Evolutionary conservation across 1,140 invertebrate species (phyloP).

Genomic region (Watersipora subatra): DNA sequence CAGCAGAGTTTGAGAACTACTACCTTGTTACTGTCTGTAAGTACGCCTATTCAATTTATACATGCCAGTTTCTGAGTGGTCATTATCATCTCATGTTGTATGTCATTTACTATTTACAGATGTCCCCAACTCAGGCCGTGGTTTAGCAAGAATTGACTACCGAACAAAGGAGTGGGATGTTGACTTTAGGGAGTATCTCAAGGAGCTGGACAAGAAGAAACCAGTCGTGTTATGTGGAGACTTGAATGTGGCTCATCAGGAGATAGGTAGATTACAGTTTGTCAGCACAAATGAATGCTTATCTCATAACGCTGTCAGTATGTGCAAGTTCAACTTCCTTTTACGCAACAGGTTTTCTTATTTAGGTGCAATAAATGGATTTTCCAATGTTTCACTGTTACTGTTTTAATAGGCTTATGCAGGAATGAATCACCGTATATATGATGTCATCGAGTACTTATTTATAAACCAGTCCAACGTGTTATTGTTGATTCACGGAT

Average conservation of each 20-base stretch:
- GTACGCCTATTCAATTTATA: constrained; percentile 20
- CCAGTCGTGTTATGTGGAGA: constrained; percentile 90
- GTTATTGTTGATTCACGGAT: too few species aligned
- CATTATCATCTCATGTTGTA: background rate
- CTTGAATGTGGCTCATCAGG: constrained; percentile 88
- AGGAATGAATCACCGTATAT: too few species aligned
- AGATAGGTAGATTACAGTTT: constrained; percentile 59
- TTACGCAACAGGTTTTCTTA: too few species aligned
- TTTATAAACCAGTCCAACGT: too few species aligned
- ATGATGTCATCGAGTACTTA: too few species aligned
- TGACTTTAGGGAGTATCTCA: constrained; percentile 60
- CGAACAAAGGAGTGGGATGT: constrained; percentile 77
- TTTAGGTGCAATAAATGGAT: too few species aligned
- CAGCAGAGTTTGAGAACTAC: constrained; percentile 83
- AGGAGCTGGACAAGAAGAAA: constrained; percentile 71
- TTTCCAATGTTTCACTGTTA: too few species aligned
- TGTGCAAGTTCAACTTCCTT: too few species aligned
- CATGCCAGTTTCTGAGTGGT: background rate
- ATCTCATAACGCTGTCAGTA: too few species aligned
- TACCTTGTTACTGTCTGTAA: constrained; percentile 61
- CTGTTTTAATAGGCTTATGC: too few species aligned
- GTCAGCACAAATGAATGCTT: background rate
- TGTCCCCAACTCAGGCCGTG: constrained; percentile 62
- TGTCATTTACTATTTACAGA: constrained; percentile 39
- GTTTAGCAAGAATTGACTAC: constrained; percentile 71